A percentile compares a stretch with the other conserved stretches of the same genome.
Conservation (phyloP, 2,797 vertebrate genomes). For the Notolabrus celidotus region DNA sequence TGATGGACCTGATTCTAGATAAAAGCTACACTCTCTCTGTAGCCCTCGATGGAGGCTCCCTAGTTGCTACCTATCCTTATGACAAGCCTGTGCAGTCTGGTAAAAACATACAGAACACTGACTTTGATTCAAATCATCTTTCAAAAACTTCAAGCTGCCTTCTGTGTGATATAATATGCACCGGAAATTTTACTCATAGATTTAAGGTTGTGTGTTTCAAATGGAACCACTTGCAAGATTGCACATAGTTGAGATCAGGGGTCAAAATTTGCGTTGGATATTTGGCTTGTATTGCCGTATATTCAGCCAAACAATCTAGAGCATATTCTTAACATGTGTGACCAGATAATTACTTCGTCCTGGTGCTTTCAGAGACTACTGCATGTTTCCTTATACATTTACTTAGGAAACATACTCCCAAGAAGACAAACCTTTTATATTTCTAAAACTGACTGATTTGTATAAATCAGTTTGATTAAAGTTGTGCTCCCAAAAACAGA, state of each 20-base stretch:
- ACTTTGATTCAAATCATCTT: not conserved
- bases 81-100: conserved; percentile 95
- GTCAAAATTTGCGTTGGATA: too few relatives aligned
- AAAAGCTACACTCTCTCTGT: conserved; percentile 93
- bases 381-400: too few relatives aligned
- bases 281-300: too few relatives aligned
- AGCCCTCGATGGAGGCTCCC: conserved; percentile 93
- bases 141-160: not conserved
- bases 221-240: not conserved
- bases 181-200: too few relatives aligned
- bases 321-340: too few relatives aligned
- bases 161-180: too few relatives aligned
- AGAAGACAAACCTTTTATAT: too few relatives aligned
- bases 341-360: too few relatives aligned
- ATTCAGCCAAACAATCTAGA: too few relatives aligned
- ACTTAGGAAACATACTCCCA: too few relatives aligned
- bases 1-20: conserved; percentile 93
- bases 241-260: not conserved
- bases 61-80: conserved; percentile 95
- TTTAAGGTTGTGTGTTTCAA: not conserved
- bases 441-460: too few relatives aligned
- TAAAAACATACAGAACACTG: conserved; percentile 59
- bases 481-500: not conserved
- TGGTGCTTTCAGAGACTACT: too few relatives aligned
- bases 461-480: not conserved